Evolutionary conservation across 2,113 vertebrate species (phyloP).

Genomic region (Paracanthobrama guichenoti): DNA sequence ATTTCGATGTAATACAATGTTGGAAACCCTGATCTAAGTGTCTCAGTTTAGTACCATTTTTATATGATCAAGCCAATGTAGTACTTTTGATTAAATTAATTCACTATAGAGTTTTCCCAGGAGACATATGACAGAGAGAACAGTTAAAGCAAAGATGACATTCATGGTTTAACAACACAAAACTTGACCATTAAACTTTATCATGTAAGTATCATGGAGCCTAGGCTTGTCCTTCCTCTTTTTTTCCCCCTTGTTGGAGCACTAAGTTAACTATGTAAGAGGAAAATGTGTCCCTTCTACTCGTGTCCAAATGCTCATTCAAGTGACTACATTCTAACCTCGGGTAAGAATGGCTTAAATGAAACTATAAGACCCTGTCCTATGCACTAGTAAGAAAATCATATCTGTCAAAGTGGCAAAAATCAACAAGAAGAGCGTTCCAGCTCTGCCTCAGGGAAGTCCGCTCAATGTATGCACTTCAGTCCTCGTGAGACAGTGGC

Average conservation of each 20-base stretch:
- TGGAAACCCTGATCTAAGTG: neutral
- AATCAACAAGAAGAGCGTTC: constrained; percentile 74
- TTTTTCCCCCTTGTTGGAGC: neutral
- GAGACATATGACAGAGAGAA: neutral
- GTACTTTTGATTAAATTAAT: neutral
- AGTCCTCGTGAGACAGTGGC: constrained; percentile 70
- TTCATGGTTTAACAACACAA: neutral
- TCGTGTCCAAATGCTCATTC: constrained; percentile 69
- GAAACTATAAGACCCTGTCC: constrained; percentile 66
- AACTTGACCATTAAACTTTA: neutral
- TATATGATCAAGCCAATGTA: neutral
- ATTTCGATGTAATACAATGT: neutral
- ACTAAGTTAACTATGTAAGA: constrained; percentile 8
- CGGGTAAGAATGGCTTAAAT: constrained; percentile 70
- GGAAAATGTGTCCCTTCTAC: constrained; percentile 64
- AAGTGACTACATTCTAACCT: constrained; percentile 68
- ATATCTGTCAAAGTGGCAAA: constrained; percentile 74
- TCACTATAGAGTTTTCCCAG: no score
- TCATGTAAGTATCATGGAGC: neutral
- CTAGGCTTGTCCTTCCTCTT: neutral
- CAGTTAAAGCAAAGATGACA: neutral
- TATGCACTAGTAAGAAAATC: constrained; percentile 65
- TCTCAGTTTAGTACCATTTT: neutral
- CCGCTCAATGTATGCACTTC: constrained; percentile 61
- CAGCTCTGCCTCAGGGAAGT: constrained; percentile 71